Percentiles rank a stretch among this genome's conserved stretches.
Evolutionary conservation across 2,888 invertebrate species (phyloP).

Genomic region (Deladenus siricidicola): DNA sequence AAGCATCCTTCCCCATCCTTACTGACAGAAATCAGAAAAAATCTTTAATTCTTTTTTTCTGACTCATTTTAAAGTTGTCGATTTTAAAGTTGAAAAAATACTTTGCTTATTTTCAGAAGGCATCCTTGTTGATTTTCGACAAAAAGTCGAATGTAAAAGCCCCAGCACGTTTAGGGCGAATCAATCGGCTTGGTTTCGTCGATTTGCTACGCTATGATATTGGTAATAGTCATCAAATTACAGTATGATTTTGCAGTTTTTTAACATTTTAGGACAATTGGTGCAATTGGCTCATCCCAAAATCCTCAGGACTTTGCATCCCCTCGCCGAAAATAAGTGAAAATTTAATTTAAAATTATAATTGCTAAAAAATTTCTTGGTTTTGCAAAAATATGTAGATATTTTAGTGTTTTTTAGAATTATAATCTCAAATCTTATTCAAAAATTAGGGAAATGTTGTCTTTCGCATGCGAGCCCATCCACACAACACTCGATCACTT

Average conservation of each 20-base stretch:
- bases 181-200: slow-evolving; percentile 41
- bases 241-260: too few species aligned
- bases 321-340: slow-evolving; percentile 46
- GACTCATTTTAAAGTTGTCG: too few species aligned
- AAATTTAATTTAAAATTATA: not conserved
- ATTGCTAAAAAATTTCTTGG: not conserved
- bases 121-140: slow-evolving; percentile 45
- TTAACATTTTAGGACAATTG: slow-evolving; percentile 43
- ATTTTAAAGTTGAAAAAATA: too few species aligned
- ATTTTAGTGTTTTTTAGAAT: not conserved
- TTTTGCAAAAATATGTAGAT: not conserved
- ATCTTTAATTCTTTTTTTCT: too few species aligned
- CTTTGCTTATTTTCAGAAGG: slow-evolving; percentile 35
- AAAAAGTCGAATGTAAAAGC: slow-evolving; percentile 48
- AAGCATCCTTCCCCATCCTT: not conserved
- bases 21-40: too few species aligned
- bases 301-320: slow-evolving; percentile 39
- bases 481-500: slow-evolving; percentile 35
- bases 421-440: not conserved
- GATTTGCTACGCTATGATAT: slow-evolving; percentile 40
- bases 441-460: slow-evolving; percentile 25
- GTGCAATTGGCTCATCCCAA: slow-evolving; percentile 41
- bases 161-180: slow-evolving; percentile 44
- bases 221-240: too few species aligned
- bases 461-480: slow-evolving; percentile 29